Evolutionary conservation across 2,888 invertebrate species (phyloP), one percentile per base, ranked within the genome.

Genomic region (Rhagium mordax): DNA sequence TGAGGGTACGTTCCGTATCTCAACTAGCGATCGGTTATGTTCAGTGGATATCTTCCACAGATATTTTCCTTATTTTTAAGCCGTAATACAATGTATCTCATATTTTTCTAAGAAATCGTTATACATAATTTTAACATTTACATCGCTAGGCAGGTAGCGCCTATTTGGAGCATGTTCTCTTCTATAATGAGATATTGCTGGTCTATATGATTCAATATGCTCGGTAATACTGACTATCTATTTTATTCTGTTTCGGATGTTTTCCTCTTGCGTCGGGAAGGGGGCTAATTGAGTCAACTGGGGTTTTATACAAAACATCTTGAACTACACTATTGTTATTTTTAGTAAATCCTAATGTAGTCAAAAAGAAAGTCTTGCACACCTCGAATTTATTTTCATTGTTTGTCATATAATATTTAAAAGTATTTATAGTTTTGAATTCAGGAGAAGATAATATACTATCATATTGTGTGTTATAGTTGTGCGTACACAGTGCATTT

Each of bases 101-200:
- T 57, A 15, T 27, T 24, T 57, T 57, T 27, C 2, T 29, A 10
- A 27, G n/a, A 57, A 57, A 29, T 57, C 57, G 2, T 27, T n/a
- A 57, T 57, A 8, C 53, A 53, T 21, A 20, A 53, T 18, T n/a
- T 55, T 21, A n/a, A 21, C n/a, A 55, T 55, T 55, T n/a, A 55
- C 5, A 24, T 24, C 55, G 13, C 3, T 55, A 1, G 55, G 55
- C n/a, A 55, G 6, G 6, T 55, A 55, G 3, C 21, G 24, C 3
- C 24, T 20, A 24, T 21, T n/a, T 21, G 55, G 24, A 0, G 55
- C 55, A 55, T 55, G 55, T n/a, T 55, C 55, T 24, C 55, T 21
- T 21, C 55, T 8, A 24, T 55, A 55, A 13, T 55, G 55, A 10
- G 55, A 55, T 10, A 55, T 55, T 5, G 55, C 8, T 24, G 55